phyloP scores from a whole-genome alignment of 1,140 invertebrate species.

The Riptortus pedestris region DNA sequence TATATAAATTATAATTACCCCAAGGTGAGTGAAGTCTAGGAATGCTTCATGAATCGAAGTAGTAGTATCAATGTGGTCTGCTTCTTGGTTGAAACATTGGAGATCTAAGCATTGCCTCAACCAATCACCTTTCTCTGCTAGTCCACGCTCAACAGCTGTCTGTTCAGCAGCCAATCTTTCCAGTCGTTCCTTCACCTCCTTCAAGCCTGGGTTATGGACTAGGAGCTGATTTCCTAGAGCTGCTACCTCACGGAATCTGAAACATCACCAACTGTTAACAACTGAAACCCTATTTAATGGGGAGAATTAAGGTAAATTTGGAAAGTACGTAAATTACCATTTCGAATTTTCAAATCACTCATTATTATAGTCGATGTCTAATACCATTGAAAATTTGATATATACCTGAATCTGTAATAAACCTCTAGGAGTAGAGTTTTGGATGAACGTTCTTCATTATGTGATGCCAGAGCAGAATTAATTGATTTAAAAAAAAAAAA shows the following conservation, averaged over 20 bases:
- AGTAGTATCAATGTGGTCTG: conserved; percentile 91
- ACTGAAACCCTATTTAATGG: not conserved
- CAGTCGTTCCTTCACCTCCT: conserved; percentile 61
- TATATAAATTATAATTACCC: conserved; percentile 47
- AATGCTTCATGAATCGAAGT: conserved; percentile 89
- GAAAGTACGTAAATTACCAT: too few relatives aligned
- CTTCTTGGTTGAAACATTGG: conserved; percentile 88
- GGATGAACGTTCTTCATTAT: too few relatives aligned
- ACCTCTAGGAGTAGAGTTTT: too few relatives aligned
- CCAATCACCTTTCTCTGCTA: conserved; percentile 72
- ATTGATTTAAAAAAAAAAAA: too few relatives aligned
- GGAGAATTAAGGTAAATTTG: not conserved
- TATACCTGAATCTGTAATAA: too few relatives aligned
- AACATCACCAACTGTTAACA: conserved; percentile 34
- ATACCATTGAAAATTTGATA: too few relatives aligned
- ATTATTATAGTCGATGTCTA: too few relatives aligned
- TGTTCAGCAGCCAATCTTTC: conserved; percentile 64
- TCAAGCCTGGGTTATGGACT: conserved; percentile 53
- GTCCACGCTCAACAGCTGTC: conserved; percentile 60
- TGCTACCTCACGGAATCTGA: conserved; percentile 63
- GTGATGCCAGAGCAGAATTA: too few relatives aligned
- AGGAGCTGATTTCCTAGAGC: conserved; percentile 63
- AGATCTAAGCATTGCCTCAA: conserved; percentile 75
- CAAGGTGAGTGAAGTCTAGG: conserved; percentile 77
- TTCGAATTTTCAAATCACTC: too few relatives aligned